phyloP scores from a whole-genome alignment of 2,888 invertebrate species.

The Unio pictorum region DNA sequence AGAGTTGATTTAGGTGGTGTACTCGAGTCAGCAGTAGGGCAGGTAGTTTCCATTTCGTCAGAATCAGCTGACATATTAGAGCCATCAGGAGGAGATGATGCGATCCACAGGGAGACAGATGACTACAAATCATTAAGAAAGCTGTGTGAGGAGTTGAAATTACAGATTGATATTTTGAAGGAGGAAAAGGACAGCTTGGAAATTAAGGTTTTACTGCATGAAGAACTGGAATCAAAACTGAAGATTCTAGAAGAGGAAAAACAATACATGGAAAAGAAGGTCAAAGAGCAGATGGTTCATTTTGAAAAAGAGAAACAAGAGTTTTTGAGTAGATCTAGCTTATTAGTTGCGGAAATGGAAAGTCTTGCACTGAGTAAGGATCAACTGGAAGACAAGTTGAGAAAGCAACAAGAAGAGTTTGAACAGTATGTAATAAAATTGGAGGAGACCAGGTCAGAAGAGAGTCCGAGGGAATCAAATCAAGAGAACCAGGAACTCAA shows the following conservation, averaged over 20 bases:
- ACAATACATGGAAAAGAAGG: slow-evolving; percentile 15
- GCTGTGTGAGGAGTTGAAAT: background rate
- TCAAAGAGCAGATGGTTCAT: slow-evolving; percentile 24
- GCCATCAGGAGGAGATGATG: slow-evolving; percentile 17
- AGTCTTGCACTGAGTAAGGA: slow-evolving; percentile 6
- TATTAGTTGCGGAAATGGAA: slow-evolving; percentile 7
- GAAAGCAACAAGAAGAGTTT: slow-evolving; percentile 6
- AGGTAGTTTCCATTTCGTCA: too few species aligned
- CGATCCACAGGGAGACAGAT: slow-evolving; percentile 9
- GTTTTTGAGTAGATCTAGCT: slow-evolving; percentile 13
- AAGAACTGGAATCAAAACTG: slow-evolving; percentile 21
- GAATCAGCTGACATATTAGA: background rate
- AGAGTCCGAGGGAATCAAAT: too few species aligned
- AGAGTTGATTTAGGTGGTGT: slow-evolving; percentile 24
- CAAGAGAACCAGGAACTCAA: slow-evolving; percentile 16
- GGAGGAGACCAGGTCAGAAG: too few species aligned
- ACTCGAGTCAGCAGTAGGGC: slow-evolving; percentile 6
- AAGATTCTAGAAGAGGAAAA: slow-evolving; percentile 22
- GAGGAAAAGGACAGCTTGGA: slow-evolving; percentile 7
- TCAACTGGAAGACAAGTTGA: slow-evolving; percentile 12
- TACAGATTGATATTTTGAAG: slow-evolving; percentile 3
- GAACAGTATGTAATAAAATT: background rate
- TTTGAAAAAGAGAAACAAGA: slow-evolving; percentile 34
- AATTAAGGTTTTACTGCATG: slow-evolving; percentile 4
- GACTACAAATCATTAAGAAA: slow-evolving; percentile 23